phyloP scores from a whole-genome alignment of 2,797 vertebrate species.

The Enteromius treurensis region DNA sequence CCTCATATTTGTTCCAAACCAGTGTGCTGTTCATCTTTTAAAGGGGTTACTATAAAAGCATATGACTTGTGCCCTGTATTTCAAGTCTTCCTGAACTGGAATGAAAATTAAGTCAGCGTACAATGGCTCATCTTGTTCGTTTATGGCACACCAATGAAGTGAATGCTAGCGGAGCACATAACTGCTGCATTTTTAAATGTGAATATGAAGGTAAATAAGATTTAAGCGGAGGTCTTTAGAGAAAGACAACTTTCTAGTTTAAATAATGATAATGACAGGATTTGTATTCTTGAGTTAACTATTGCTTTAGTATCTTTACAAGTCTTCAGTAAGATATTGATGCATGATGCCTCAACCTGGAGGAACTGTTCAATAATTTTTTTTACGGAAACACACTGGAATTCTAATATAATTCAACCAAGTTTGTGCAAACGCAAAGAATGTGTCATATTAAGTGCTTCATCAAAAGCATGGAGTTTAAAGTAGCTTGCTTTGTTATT shows the following conservation, averaged over 20 bases:
- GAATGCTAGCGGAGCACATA: neutral
- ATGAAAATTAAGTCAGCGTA: neutral
- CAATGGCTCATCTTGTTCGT: neutral
- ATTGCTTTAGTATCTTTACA: neutral
- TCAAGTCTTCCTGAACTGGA: neutral
- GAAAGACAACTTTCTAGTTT: neutral
- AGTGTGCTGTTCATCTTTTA: neutral
- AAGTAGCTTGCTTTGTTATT: neutral
- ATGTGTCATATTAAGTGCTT: neutral
- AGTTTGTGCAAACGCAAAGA: neutral
- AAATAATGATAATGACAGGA: neutral
- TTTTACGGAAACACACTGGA: neutral
- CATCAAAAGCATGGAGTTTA: neutral
- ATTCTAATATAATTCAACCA: neutral
- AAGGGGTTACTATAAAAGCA: neutral
- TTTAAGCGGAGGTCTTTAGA: neutral
- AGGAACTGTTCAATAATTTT: neutral
- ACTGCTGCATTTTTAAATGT: neutral
- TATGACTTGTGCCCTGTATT: neutral
- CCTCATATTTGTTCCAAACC: neutral
- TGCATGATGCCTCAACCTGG: neutral
- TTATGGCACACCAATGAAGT: neutral
- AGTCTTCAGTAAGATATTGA: neutral
- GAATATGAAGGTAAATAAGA: neutral
- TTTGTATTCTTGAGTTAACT: neutral